Conservation (phyloP, 2,888 invertebrate species). For the Lagria hirta region DNA sequence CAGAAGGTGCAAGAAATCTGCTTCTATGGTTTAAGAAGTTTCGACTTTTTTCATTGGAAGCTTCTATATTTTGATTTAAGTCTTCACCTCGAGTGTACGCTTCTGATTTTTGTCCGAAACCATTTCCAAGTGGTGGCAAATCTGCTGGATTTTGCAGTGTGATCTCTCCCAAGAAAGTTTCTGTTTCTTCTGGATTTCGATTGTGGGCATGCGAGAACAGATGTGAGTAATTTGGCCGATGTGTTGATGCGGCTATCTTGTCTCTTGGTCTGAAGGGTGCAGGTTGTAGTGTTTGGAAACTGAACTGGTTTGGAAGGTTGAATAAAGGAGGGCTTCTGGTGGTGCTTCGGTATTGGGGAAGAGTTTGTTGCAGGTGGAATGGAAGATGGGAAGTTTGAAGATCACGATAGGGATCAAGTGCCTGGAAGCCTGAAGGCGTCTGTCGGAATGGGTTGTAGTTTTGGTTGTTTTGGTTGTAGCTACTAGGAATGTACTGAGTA, state of each 20-base stretch:
- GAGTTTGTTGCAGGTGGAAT: constrained; percentile 49
- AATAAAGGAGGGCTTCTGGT: constrained; percentile 50
- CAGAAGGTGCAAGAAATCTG: constrained; percentile 46
- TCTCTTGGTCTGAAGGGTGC: constrained; percentile 25
- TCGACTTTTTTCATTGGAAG: constrained; percentile 23
- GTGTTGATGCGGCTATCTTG: constrained; percentile 47
- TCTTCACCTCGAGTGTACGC: constrained; percentile 28
- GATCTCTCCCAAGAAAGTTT: constrained; percentile 65
- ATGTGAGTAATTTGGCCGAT: constrained; percentile 59
- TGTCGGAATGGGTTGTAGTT: constrained; percentile 40
- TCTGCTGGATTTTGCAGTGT: constrained; percentile 64
- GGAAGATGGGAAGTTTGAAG: constrained; percentile 53
- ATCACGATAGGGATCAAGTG: constrained; percentile 44
- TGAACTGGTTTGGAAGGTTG: constrained; percentile 41
- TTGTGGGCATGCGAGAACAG: constrained; percentile 61
- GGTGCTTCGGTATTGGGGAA: constrained; percentile 52
- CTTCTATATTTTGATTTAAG: constrained; percentile 45
- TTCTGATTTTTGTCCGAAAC: constrained; percentile 33
- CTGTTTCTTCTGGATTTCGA: constrained; percentile 62
- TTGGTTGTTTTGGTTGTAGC: constrained; percentile 41
- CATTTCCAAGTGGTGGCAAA: constrained; percentile 36
- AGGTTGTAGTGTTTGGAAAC: constrained; percentile 11
- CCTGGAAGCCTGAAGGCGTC: constrained; percentile 34
- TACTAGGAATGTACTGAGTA: constrained; percentile 45
- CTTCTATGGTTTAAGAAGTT: constrained; percentile 46